A percentile compares a stretch with the other conserved stretches of the same genome.
Evolutionary conservation across 2,797 vertebrate genomes (phyloP).

Genomic region (Mus caroli): DNA sequence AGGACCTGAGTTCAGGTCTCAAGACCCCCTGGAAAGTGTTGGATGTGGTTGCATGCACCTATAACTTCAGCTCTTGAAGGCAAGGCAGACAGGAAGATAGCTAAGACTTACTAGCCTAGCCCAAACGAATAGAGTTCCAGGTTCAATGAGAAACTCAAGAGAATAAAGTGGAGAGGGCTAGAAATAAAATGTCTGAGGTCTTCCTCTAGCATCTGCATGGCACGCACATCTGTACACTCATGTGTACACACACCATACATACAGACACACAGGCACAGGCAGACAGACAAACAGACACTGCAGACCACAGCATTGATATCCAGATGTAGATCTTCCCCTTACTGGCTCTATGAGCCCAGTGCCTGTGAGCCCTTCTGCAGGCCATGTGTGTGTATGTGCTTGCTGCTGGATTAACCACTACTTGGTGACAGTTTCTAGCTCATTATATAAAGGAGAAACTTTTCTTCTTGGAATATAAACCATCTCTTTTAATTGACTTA

Average conservation of each 20-base stretch:
- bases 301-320: not conserved
- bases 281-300: not conserved
- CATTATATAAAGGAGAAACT: not conserved
- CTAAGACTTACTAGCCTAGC: not conserved
- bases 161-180: not conserved
- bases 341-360: not conserved
- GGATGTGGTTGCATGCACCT: not conserved
- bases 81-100: not conserved
- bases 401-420: not conserved
- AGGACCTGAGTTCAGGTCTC: not conserved
- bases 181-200: not conserved
- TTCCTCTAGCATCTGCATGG: not conserved
- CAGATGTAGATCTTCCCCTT: not conserved
- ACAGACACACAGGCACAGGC: not conserved
- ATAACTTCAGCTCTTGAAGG: not conserved
- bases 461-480: slow-evolving; percentile 1
- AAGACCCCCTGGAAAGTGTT: not conserved
- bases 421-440: not conserved
- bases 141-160: not conserved
- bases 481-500: not conserved
- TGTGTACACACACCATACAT: not conserved
- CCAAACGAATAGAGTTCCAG: not conserved
- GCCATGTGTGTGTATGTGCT: not conserved
- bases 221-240: not conserved
- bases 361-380: not conserved